phyloP scores from a whole-genome alignment of 2,113 vertebrate genomes.

The Myanophis thanlyinensis region DNA sequence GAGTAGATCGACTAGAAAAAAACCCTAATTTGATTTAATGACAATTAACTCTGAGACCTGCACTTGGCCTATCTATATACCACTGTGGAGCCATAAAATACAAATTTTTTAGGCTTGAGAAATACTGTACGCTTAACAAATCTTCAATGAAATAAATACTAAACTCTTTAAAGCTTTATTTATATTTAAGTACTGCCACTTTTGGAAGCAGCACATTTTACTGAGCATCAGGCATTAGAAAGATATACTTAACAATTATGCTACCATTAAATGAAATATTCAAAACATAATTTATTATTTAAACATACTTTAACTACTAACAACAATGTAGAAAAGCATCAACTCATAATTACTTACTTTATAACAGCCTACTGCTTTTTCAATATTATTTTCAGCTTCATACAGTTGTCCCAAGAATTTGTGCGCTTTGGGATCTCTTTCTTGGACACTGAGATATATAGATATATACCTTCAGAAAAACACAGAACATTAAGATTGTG shows the following conservation, averaged over 20 bases:
- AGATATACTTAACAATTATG: neutral
- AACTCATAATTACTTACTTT: constrained; percentile 74
- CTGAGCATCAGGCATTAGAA: neutral
- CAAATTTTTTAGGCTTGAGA: neutral
- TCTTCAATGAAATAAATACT: neutral
- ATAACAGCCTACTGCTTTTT: constrained; percentile 93
- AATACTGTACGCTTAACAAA: neutral
- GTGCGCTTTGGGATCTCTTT: constrained; percentile 96
- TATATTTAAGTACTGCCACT: neutral
- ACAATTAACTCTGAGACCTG: neutral
- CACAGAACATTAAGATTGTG: neutral
- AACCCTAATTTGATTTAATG: neutral
- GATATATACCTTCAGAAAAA: constrained; percentile 79
- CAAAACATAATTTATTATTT: neutral
- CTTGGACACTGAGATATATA: constrained; percentile 88
- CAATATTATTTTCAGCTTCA: constrained; percentile 85
- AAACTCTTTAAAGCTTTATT: neutral
- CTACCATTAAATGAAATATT: neutral
- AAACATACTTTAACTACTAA: neutral
- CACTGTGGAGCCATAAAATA: neutral
- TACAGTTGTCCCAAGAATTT: constrained; percentile 93
- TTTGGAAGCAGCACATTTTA: neutral
- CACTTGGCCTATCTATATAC: neutral
- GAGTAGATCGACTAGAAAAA: neutral
- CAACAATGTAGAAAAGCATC: neutral